Evolutionary conservation across 1,140 invertebrate species (phyloP).

Genomic region (Apis dorsata): DNA sequence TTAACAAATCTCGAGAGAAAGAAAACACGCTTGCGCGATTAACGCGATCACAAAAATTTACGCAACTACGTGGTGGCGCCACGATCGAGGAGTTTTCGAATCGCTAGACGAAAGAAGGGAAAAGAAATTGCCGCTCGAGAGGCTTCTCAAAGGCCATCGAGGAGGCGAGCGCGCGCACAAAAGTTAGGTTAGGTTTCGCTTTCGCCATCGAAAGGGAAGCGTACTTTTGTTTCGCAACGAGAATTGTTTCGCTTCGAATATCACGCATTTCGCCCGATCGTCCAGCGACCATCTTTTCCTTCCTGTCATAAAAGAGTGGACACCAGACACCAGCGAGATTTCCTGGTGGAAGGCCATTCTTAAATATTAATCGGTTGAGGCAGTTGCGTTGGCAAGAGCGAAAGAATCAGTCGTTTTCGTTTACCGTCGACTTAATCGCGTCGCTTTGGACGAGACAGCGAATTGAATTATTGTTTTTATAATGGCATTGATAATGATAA

Average conservation of each 20-base stretch:
- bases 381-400: constrained; percentile 46
- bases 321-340: constrained; percentile 35
- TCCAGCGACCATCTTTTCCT: constrained; percentile 35
- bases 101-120: constrained; percentile 23
- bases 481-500: too few relatives aligned
- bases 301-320: neutral
- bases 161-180: constrained; percentile 32
- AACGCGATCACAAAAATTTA: constrained; percentile 41
- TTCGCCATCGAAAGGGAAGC: constrained; percentile 45
- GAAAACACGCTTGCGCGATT: neutral
- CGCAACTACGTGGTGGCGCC: constrained; percentile 12
- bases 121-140: constrained; percentile 3
- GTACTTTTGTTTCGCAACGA: constrained; percentile 50
- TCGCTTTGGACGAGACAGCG: neutral
- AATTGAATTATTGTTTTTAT: neutral
- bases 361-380: constrained; percentile 48
- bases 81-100: neutral
- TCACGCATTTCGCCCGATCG: constrained; percentile 27
- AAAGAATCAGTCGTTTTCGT: constrained; percentile 39
- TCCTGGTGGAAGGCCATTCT: constrained; percentile 26
- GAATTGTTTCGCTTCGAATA: constrained; percentile 39
- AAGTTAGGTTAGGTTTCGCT: constrained; percentile 47
- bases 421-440: constrained; percentile 11
- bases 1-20: neutral
- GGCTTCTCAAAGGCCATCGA: constrained; percentile 51